These are phyloP conservation scores for Euphydryas editha DNA, from an alignment of 2,888 invertebrate genomes.

Conservation along the genomic window DNA sequence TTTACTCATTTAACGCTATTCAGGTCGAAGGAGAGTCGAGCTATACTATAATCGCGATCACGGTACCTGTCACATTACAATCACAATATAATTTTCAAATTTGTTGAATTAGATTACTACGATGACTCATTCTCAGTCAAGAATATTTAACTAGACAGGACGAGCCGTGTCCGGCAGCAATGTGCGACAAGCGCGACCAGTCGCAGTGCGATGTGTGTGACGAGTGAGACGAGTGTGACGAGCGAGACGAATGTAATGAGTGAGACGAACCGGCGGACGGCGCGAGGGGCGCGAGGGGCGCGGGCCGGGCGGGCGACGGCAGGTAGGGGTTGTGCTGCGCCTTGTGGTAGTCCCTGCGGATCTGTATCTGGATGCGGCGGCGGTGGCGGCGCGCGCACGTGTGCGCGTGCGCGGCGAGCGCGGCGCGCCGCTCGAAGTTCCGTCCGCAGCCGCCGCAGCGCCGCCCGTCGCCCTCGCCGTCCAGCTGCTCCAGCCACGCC, in stretches of 20 bases:
- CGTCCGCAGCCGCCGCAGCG: slow-evolving; percentile 88
- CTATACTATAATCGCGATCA: too few species aligned
- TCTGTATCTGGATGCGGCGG: slow-evolving; percentile 74
- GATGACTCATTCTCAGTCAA: too few species aligned
- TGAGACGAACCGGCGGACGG: slow-evolving; percentile 14
- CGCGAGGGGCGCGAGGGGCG: slow-evolving; percentile 32
- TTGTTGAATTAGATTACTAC: too few species aligned
- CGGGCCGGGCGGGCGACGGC: not conserved
- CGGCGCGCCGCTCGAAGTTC: slow-evolving; percentile 88
- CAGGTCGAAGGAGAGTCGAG: too few species aligned
- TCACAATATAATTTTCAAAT: too few species aligned
- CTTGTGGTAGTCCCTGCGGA: slow-evolving; percentile 75
- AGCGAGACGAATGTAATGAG: not conserved
- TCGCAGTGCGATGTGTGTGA: too few species aligned
- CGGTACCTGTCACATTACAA: too few species aligned
- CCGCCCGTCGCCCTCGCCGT: slow-evolving; percentile 84
- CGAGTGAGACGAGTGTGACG: too few species aligned
- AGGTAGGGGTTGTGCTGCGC: slow-evolving; percentile 48
- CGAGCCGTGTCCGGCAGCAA: too few species aligned
- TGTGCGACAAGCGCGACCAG: too few species aligned
- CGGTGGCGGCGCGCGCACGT: slow-evolving; percentile 75
- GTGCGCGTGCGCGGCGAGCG: slow-evolving; percentile 87
- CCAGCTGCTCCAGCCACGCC: slow-evolving; percentile 87
- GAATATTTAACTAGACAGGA: too few species aligned
- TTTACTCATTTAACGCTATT: too few species aligned